Percentiles rank a stretch among this genome's conserved stretches.
Evolutionary conservation across 2,797 vertebrate genomes (phyloP).

Genomic region (Pelochelys cantorii): DNA sequence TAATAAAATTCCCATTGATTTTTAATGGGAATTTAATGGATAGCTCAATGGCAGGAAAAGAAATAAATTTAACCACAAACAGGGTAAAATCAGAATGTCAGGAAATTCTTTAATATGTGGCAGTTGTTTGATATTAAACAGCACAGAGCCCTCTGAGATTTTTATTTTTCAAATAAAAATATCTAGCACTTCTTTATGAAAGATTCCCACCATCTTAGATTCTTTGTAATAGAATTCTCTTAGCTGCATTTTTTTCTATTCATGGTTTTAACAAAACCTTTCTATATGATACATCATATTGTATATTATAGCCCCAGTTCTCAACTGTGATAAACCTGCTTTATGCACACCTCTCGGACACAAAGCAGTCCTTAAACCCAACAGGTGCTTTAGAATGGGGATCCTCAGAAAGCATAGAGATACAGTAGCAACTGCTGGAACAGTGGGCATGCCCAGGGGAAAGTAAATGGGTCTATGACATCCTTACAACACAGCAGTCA

Average conservation of each 20-base stretch:
- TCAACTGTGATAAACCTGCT: rapidly evolving
- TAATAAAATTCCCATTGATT: slow-evolving; percentile 64
- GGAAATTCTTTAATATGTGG: neutral
- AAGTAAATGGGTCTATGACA: no score
- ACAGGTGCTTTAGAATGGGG: neutral
- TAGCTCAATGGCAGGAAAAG: slow-evolving; percentile 15
- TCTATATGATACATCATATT: rapidly evolving
- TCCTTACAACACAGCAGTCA: no score
- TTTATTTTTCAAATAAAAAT: slow-evolving; percentile 38
- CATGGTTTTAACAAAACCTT: neutral
- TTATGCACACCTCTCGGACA: neutral
- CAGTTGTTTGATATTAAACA: neutral
- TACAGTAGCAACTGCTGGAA: neutral
- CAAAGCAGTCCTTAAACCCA: rapidly evolving
- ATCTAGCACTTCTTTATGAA: neutral
- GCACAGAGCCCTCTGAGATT: slow-evolving; percentile 9
- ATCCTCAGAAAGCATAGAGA: neutral
- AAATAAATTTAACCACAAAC: slow-evolving; percentile 20
- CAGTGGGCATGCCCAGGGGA: no score
- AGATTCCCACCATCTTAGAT: neutral
- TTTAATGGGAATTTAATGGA: slow-evolving; percentile 40
- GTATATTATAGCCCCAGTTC: neutral
- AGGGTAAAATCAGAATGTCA: slow-evolving; percentile 17
- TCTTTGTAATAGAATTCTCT: neutral
- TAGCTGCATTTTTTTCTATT: neutral